Percentiles rank a stretch among this genome's conserved stretches.
phyloP scores from a whole-genome alignment of 2,888 invertebrate genomes.

The Acholoe squamosa region DNA sequence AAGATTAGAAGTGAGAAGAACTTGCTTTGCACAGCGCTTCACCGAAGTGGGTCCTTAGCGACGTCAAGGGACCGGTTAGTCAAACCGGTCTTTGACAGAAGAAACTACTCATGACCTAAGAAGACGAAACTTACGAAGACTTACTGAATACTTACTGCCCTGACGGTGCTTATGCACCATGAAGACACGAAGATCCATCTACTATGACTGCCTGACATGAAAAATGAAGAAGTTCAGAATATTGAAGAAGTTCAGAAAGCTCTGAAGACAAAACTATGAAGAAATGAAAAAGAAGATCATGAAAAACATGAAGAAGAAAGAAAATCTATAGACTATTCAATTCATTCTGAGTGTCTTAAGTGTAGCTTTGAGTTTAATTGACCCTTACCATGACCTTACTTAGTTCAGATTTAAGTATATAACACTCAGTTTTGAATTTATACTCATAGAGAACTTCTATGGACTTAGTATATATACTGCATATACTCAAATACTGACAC shows the following conservation, averaged over 20 bases:
- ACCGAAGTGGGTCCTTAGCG: conserved; percentile 28
- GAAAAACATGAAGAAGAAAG: not conserved
- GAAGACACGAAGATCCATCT: not conserved
- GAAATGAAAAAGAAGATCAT: not conserved
- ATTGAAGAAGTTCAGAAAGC: conserved; percentile 15
- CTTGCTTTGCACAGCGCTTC: conserved; percentile 39
- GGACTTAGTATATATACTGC: conserved; percentile 42
- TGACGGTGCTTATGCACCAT: conserved; percentile 42
- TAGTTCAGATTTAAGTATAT: conserved; percentile 30
- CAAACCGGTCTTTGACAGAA: conserved; percentile 13
- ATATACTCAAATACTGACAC: conserved; percentile 35
- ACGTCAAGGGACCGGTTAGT: not conserved
- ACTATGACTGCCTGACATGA: conserved; percentile 23
- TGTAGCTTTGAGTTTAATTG: not conserved
- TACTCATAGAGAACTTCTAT: not conserved
- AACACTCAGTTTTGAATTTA: conserved; percentile 25
- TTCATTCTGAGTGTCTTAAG: conserved; percentile 40
- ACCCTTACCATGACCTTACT: conserved; percentile 7
- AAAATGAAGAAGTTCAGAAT: conserved; percentile 22
- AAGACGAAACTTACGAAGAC: conserved; percentile 44
- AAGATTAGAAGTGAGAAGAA: conserved; percentile 28
- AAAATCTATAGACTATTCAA: conserved; percentile 34
- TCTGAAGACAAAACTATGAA: not conserved
- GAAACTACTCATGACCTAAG: conserved; percentile 7
- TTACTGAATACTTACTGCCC: conserved; percentile 40